phyloP scores from a whole-genome alignment of 2,113 vertebrate genomes.

The Notechis scutatus region DNA sequence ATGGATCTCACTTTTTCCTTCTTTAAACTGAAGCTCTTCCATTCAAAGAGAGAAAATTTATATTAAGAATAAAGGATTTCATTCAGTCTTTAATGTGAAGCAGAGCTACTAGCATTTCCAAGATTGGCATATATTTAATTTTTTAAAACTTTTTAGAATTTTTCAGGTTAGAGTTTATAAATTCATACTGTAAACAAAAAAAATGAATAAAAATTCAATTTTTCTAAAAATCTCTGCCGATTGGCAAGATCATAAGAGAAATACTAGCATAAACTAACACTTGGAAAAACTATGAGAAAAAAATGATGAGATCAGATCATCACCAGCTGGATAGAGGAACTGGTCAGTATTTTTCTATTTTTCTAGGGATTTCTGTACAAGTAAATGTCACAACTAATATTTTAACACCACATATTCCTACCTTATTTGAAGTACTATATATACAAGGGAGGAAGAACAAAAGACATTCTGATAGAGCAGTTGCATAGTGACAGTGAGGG shows the following conservation, averaged over 20 bases:
- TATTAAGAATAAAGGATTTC: background rate
- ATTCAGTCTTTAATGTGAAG: background rate
- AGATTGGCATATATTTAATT: background rate
- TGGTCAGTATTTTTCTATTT: background rate
- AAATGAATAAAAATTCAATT: background rate
- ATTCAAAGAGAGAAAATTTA: background rate
- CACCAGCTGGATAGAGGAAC: background rate
- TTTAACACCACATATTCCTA: conserved; percentile 49
- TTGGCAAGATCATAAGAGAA: background rate
- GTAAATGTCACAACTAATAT: background rate
- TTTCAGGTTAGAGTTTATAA: background rate
- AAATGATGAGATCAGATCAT: background rate
- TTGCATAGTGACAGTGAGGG: conserved; percentile 44
- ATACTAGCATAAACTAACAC: background rate
- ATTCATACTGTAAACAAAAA: background rate
- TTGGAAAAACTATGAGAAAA: background rate
- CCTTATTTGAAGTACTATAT: conserved; percentile 34
- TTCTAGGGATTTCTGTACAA: background rate
- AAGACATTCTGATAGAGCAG: conserved; percentile 64
- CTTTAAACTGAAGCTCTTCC: background rate
- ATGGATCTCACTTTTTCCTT: background rate
- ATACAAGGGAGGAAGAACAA: conserved; percentile 40
- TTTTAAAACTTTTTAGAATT: background rate
- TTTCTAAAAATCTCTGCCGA: background rate
- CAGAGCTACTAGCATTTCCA: background rate